phyloP scores from a whole-genome alignment of 2,888 invertebrate genomes.

The Tenodera sinensis region DNA sequence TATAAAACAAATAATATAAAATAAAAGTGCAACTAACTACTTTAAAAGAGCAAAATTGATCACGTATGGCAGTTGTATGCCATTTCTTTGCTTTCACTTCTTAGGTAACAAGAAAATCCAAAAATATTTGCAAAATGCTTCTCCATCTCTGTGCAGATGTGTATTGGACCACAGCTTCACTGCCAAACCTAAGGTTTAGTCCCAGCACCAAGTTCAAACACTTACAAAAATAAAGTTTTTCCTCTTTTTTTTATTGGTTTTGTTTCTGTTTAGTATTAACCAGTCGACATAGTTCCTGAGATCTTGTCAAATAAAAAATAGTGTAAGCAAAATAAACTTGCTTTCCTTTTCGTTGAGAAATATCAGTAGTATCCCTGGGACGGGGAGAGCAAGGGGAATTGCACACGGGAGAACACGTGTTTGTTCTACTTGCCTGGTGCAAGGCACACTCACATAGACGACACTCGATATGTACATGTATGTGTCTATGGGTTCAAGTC shows the following conservation, averaged over 20 bases:
- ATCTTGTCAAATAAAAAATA: conserved; percentile 31
- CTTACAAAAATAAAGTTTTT: conserved; percentile 32
- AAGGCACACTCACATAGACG: conserved; percentile 16
- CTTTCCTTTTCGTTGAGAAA: neutral
- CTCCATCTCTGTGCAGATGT: neutral
- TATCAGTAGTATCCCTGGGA: neutral
- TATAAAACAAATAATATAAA: neutral
- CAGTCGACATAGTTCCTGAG: conserved; percentile 30
- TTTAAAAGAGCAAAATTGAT: neutral
- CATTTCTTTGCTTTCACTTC: neutral
- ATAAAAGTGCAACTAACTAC: neutral
- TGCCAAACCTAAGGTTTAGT: conserved; percentile 12
- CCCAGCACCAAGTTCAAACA: conserved; percentile 31
- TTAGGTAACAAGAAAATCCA: neutral
- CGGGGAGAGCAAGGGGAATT: neutral
- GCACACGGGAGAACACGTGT: neutral
- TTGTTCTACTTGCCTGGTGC: neutral
- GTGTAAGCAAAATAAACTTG: conserved; percentile 13
- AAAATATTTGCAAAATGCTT: neutral
- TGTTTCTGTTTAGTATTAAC: conserved; percentile 14
- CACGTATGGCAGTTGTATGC: neutral
- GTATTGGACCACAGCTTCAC: conserved; percentile 29
- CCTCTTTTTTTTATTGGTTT: conserved; percentile 15
- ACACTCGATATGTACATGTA: conserved; percentile 26
- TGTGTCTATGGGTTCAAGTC: conserved; percentile 1